These are phyloP conservation scores for Tupaia chinensis DNA, from an alignment of 2,113 vertebrate species.

Conservation along the genomic window DNA sequence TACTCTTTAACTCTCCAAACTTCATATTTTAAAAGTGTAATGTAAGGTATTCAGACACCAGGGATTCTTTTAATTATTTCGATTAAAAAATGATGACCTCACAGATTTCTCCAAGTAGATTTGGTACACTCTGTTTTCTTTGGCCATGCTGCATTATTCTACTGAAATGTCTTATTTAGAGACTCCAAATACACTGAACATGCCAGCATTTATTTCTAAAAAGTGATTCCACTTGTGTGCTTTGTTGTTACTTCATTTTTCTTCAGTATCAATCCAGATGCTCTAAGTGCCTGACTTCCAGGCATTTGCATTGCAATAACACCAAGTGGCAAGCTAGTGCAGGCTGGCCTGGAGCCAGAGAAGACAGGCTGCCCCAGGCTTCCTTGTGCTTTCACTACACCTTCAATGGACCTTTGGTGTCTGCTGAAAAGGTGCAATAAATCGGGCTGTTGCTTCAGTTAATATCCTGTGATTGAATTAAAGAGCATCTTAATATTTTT, in stretches of 20 bases:
- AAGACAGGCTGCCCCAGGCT: slow-evolving; percentile 45
- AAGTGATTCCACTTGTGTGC: slow-evolving; percentile 19
- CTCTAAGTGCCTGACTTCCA: slow-evolving; percentile 24
- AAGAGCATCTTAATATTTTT: slow-evolving; percentile 80
- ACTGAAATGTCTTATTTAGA: slow-evolving; percentile 23
- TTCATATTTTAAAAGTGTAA: neutral
- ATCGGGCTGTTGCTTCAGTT: slow-evolving; percentile 67
- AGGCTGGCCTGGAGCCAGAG: slow-evolving; percentile 66
- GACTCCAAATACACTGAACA: neutral
- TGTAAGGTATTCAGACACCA: neutral
- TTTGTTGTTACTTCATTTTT: neutral
- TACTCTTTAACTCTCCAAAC: neutral
- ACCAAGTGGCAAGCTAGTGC: slow-evolving; percentile 50
- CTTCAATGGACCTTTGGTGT: slow-evolving; percentile 76
- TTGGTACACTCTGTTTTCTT: neutral
- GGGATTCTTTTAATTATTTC: neutral
- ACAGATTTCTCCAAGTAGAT: neutral
- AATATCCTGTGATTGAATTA: slow-evolving; percentile 76
- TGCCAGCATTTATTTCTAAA: slow-evolving; percentile 67
- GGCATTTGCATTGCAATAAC: slow-evolving; percentile 77
- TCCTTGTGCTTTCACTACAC: slow-evolving; percentile 61
- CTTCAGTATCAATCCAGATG: slow-evolving; percentile 68
- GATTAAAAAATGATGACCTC: neutral
- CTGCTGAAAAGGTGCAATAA: slow-evolving; percentile 73
- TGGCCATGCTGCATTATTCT: slow-evolving; percentile 40